Conservation (phyloP, 2,888 invertebrate genomes). For the Drymonia ruficornis region DNA sequence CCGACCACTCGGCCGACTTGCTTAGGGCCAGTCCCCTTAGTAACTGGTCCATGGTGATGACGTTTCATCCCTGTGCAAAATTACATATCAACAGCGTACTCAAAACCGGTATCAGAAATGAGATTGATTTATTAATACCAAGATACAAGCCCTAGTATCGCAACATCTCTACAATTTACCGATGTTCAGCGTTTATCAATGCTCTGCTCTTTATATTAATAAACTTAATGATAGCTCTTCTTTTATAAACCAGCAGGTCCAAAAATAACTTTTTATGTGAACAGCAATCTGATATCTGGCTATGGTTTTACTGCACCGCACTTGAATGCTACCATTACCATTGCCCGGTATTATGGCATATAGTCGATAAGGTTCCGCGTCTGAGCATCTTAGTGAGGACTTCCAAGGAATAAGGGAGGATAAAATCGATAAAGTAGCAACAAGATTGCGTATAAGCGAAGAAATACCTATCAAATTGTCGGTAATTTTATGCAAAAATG, state of each 20-base stretch:
- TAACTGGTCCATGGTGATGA: no score
- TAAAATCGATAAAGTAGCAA: background rate
- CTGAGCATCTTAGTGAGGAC: background rate
- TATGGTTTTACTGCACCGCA: background rate
- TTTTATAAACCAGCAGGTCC: background rate
- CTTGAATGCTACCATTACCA: background rate
- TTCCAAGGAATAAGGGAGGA: background rate
- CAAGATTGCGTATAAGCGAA: background rate
- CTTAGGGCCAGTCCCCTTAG: no score
- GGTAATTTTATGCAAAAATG: no score
- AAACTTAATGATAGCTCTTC: no score
- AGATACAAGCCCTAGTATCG: no score
- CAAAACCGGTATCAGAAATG: no score
- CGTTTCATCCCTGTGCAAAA: no score
- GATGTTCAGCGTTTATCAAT: background rate
- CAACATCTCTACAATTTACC: constrained; percentile 2
- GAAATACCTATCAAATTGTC: background rate
- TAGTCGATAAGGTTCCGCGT: background rate
- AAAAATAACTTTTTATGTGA: constrained; percentile 3
- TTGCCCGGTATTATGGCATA: background rate
- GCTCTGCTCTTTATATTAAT: no score
- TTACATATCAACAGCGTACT: no score
- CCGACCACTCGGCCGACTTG: no score
- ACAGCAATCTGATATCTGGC: constrained; percentile 10
- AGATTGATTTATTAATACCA: no score